Conservation (phyloP, 2,113 vertebrate genomes). For the Cranoglanis bouderius region DNA sequence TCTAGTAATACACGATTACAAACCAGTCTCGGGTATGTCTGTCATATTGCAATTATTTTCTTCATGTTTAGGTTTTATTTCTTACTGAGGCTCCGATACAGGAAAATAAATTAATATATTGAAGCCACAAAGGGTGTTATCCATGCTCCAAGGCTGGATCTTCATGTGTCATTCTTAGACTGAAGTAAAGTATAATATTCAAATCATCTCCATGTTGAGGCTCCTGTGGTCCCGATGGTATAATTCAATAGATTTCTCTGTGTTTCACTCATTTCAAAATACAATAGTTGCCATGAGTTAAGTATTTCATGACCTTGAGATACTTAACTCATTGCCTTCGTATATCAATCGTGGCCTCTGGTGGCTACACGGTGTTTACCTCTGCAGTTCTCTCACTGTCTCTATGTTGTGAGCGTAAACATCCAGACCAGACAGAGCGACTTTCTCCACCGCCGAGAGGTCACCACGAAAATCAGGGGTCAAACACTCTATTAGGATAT, state of each 20-base stretch:
- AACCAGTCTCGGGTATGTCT: too few relatives aligned
- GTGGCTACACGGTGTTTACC: slow-evolving; percentile 67
- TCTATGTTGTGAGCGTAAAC: slow-evolving; percentile 97
- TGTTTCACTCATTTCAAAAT: background rate
- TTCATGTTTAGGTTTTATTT: background rate
- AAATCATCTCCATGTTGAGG: background rate
- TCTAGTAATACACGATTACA: too few relatives aligned
- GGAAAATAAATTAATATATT: too few relatives aligned
- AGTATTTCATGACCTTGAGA: background rate
- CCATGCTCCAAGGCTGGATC: background rate
- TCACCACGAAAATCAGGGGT: slow-evolving; percentile 95
- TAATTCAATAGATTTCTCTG: background rate
- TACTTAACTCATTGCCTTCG: too few relatives aligned
- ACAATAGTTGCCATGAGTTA: background rate
- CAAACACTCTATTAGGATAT: slow-evolving; percentile 92
- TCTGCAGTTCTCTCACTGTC: slow-evolving; percentile 89
- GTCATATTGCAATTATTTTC: background rate
- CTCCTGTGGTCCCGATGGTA: too few relatives aligned
- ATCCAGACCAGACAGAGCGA: slow-evolving; percentile 87
- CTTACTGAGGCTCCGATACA: background rate
- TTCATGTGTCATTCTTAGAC: background rate
- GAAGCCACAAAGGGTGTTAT: too few relatives aligned
- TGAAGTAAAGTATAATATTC: background rate
- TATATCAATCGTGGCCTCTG: background rate
- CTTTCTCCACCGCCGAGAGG: slow-evolving; percentile 82